phyloP scores from a whole-genome alignment of 92 coral and sea anemone species.

The Micromussa lordhowensis region DNA sequence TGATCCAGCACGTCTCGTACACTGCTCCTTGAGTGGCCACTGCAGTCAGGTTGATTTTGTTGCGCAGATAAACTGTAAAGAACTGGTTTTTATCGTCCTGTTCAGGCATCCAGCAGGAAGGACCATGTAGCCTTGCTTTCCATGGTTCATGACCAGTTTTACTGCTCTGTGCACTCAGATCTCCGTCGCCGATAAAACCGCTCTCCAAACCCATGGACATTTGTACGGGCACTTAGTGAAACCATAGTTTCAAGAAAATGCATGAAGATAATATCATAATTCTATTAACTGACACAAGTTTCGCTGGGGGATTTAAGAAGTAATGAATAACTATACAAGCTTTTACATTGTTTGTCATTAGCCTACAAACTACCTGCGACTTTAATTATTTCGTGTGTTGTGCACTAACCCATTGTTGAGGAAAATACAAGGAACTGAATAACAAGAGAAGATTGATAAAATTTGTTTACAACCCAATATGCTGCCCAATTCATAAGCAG shows the following conservation, averaged over 20 bases:
- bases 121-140: background rate
- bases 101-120: background rate
- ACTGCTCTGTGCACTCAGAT: background rate
- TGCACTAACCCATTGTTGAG: no score
- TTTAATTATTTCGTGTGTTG: no score
- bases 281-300: background rate
- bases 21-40: conserved; percentile 23
- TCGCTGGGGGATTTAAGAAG: background rate
- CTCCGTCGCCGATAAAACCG: background rate
- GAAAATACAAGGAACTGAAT: no score
- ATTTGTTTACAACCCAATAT: no score
- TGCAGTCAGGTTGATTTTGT: background rate
- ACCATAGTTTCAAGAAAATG: no score
- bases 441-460: no score
- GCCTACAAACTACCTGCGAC: no score
- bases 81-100: background rate
- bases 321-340: background rate
- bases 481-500: no score
- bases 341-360: no score
- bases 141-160: conserved; percentile 9
- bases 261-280: background rate
- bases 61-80: background rate
- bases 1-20: conserved; percentile 11
- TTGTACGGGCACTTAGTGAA: background rate
- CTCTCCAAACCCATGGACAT: conserved; percentile 15